Base-by-base conservation (phyloP, 2,888 invertebrate genomes). In the Latheticus oryzae region DNA sequence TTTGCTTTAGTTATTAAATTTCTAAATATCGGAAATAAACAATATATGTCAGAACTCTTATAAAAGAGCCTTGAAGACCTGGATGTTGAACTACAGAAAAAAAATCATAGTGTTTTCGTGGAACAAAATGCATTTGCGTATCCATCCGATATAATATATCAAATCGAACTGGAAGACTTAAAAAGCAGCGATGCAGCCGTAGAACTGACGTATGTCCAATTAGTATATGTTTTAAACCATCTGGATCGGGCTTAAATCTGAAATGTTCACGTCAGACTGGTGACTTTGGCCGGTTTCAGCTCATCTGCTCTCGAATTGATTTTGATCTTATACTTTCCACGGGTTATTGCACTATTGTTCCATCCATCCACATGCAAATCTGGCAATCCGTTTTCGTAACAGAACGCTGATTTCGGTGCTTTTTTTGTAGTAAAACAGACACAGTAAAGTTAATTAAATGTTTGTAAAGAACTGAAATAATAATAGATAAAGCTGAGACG, bases 221-320 rank as follows among this genome's bases (percentile, higher is more conserved):
- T 77, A 77, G 76, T 76, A 76, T 73, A 75, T 75, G 68, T 77
- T 76, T 76, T 72, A 76, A 73, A 74, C 73, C 74, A 74, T 76
- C 73, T 67, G 72, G 70, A 72, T 72, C 71, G 69, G 67, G 67
- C 72, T 68, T 74, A 73, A 73, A 73, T 75, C 74, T 73, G 68
- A 70, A 67, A 68, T 59, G 66, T 63, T 64, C 65, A 63, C 53
- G 60, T 57, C 57, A 50, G 54, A 38, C 42, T 30, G 37, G 35
- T 47, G 56, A 47, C 50, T 55, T 60, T 60, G 55, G 51, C 51
- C 51, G 54, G 35, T 50, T 54, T 48, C 53, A 53, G 51, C 58
- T 67, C 69, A 68, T 69, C 70, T 66, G 62, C 61, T 68, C 60
- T 69, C 73, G 64, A 69, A 68, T 73, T 73, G 76, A 76, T 77